phyloP scores from a whole-genome alignment of 30 jellyfish, hydroid and myxozoan species.

The Cassiopea xamachana region DNA sequence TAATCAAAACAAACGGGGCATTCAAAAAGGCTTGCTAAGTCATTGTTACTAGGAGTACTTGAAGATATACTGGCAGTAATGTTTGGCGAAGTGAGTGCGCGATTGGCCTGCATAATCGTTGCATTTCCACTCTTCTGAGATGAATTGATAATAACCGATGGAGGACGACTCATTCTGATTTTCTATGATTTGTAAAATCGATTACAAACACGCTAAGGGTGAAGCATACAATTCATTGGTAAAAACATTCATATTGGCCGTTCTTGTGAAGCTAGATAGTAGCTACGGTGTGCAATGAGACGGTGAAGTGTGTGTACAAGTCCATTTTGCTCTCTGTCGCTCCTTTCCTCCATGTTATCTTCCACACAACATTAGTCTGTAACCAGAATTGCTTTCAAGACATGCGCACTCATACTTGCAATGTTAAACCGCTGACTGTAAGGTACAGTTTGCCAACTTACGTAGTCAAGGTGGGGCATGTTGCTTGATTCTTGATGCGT shows the following conservation, averaged over 20 bases:
- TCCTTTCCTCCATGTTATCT: constrained; percentile 11
- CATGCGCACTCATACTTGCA: constrained; percentile 42
- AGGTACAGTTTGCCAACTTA: not conserved
- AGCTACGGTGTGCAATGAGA: not conserved
- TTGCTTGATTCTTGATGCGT: no score
- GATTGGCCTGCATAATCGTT: constrained; percentile 79
- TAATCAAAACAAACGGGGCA: constrained; percentile 99
- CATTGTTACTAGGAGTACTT: constrained; percentile 86
- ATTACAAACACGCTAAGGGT: not conserved
- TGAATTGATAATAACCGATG: constrained; percentile 75
- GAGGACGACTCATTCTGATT: constrained; percentile 75
- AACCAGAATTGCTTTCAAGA: constrained; percentile 9
- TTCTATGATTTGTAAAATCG: not conserved
- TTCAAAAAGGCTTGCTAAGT: constrained; percentile 96
- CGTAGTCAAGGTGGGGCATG: not conserved
- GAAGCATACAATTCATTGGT: not conserved
- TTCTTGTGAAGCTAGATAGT: not conserved
- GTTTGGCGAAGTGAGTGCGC: constrained; percentile 63
- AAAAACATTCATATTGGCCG: constrained; percentile 3
- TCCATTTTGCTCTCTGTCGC: not conserved
- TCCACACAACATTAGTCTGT: constrained; percentile 31
- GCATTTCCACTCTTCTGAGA: constrained; percentile 87
- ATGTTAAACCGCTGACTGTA: constrained; percentile 35
- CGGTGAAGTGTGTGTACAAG: not conserved
- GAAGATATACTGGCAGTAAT: constrained; percentile 68